Conservation (phyloP, 2,888 invertebrate species). For the Sarcophaga rosellei region DNA sequence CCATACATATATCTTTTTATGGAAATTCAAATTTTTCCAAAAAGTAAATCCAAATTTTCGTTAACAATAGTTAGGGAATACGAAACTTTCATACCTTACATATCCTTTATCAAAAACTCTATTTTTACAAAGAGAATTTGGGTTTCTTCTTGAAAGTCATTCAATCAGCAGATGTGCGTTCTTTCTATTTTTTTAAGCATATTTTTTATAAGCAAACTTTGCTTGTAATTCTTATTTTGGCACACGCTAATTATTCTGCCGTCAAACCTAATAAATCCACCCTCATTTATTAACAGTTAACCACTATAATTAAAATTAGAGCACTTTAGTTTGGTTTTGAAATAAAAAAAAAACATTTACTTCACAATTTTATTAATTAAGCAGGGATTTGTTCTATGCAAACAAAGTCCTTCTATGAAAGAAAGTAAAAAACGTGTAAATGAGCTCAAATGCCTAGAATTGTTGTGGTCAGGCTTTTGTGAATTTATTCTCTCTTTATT, state of each 20-base stretch:
- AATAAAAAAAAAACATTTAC: background rate
- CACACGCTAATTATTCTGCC: background rate
- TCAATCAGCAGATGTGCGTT: too few species aligned
- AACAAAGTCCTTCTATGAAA: background rate
- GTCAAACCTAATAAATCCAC: background rate
- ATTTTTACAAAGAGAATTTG: too few species aligned
- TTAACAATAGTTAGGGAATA: background rate
- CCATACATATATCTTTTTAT: slow-evolving; percentile 6
- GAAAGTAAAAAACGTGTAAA: too few species aligned
- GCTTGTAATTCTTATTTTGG: background rate
- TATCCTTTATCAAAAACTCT: slow-evolving; percentile 7
- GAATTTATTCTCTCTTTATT: background rate
- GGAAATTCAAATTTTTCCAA: background rate
- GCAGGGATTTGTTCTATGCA: slow-evolving; percentile 6
- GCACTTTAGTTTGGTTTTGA: slow-evolving; percentile 13
- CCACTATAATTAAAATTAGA: slow-evolving; percentile 31
- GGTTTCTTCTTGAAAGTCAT: too few species aligned
- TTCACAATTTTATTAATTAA: slow-evolving; percentile 26
- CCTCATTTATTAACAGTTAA: background rate
- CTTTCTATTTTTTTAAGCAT: too few species aligned
- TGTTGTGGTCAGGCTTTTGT: slow-evolving; percentile 52
- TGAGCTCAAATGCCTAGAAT: background rate
- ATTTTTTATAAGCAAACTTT: background rate
- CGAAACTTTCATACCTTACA: too few species aligned
- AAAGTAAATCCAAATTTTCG: background rate